Evolutionary conservation across 2,888 invertebrate species (phyloP), one percentile per base, ranked within the genome.

Genomic region (Dasysyrphus tricinctus): DNA sequence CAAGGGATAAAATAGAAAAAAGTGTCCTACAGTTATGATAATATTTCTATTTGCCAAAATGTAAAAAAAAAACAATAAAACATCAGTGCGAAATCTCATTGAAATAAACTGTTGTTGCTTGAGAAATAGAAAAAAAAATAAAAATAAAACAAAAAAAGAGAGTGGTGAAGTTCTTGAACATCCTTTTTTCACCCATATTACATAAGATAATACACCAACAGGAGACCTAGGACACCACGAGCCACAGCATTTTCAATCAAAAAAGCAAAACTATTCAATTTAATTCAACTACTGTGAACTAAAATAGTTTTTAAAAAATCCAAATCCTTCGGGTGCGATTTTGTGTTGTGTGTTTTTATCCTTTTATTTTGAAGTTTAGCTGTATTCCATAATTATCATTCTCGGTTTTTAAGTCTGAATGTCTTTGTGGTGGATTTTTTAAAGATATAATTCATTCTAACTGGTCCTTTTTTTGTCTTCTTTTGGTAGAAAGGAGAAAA

Each of bases 111-210:
- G 76, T 76, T 81, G 76, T 81, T 77, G 73, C 54, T 69, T 47
- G 72, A 54, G 44, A 78, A 34, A 59, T 39, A n/a, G 29, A 65
- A n/a, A n/a, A n/a, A n/a, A n/a, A n/a, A n/a, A n/a, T n/a, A n/a
- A n/a, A n/a, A n/a, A n/a, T n/a, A n/a, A n/a, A n/a, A 47, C 49
- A 49, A 14, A 65, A 67, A 32, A 32, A 34, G 57, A 78, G 77
- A 51, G 78, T 82, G 86, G 86, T 86, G 86, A 82, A 86, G 70
- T 78, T 82, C 63, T 77, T 81, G 51, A 56, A 86, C 77, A 75
- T 78, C 78, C 70, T 82, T 78, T 67, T 81, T 86, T 78, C 57
- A 47, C 78, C 74, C 74, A 72, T 74, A 86, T 86, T 86, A 86
- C 86, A 86, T 86, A 86, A 86, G 82, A 82, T 65, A n/a, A 72